Conservation (phyloP, 2,888 invertebrate genomes). For the Orthosia gothica region DNA sequence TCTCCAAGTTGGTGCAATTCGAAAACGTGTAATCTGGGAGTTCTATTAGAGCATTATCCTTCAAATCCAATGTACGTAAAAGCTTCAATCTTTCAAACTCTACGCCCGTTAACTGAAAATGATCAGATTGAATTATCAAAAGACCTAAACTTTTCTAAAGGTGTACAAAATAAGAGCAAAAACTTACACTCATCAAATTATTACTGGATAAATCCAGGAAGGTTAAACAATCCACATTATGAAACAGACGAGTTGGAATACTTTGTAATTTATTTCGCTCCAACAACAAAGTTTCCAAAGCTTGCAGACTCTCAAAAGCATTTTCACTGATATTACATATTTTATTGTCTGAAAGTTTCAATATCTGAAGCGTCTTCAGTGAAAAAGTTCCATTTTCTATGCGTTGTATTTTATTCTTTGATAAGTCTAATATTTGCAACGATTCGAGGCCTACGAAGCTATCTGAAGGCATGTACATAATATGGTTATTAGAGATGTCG, state of each 20-base stretch:
- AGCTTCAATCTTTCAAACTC: conserved; percentile 91
- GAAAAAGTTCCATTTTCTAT: conserved; percentile 92
- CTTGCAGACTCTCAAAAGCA: conserved; percentile 89
- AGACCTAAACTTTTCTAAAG: not conserved
- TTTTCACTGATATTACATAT: conserved; percentile 91
- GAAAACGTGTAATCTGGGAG: conserved; percentile 92
- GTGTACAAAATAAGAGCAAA: not conserved
- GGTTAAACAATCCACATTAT: conserved; percentile 87
- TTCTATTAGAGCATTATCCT: conserved; percentile 92
- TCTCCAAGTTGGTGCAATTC: conserved; percentile 91
- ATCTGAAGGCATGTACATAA: conserved; percentile 91
- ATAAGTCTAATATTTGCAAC: conserved; percentile 93
- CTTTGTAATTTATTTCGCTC: conserved; percentile 90
- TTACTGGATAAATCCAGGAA: conserved; percentile 91
- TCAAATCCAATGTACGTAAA: conserved; percentile 93
- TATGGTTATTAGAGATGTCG: conserved; percentile 93
- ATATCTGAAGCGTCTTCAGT: conserved; percentile 90
- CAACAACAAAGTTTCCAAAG: conserved; percentile 90
- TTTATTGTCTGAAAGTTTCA: conserved; percentile 94
- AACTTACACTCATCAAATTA: conserved; percentile 88
- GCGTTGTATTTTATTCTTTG: conserved; percentile 92
- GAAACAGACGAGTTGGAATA: conserved; percentile 88
- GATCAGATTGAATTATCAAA: not conserved
- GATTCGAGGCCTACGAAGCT: conserved; percentile 91
- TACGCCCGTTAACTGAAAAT: conserved; percentile 89